phyloP scores from a whole-genome alignment of 1,140 invertebrate species.

The Neodiprion virginianus region DNA sequence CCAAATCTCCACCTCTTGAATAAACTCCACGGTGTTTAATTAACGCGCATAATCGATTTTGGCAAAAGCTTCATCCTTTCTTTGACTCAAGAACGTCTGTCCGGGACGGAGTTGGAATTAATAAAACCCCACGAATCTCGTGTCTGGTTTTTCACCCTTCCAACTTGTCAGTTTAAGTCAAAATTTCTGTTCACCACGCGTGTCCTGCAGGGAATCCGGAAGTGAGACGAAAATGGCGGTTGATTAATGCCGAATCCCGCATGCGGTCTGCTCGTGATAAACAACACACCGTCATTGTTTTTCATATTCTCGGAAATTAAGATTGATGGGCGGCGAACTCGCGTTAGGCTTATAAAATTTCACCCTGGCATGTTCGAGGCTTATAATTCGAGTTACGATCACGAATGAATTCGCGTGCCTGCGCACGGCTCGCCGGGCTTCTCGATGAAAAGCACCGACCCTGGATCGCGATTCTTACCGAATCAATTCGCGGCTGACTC shows the following conservation, averaged over 20 bases:
- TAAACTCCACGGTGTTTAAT: too few species aligned
- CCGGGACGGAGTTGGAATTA: too few species aligned
- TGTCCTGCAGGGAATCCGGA: too few species aligned
- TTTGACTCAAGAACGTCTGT: too few species aligned
- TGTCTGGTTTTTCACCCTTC: neutral
- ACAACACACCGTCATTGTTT: neutral
- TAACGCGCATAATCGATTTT: too few species aligned
- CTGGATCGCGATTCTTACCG: neutral
- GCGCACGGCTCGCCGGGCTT: neutral
- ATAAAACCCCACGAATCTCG: too few species aligned
- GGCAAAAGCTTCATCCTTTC: too few species aligned
- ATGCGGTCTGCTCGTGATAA: neutral
- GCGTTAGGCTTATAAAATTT: neutral
- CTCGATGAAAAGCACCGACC: neutral
- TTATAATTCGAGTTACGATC: neutral
- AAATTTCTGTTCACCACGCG: neutral
- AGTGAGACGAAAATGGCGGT: too few species aligned
- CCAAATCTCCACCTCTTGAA: too few species aligned
- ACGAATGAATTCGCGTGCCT: neutral
- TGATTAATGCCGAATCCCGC: neutral
- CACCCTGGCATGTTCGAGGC: neutral
- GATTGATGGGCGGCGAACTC: neutral
- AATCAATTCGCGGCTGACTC: conserved; percentile 1
- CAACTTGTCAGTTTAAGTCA: neutral
- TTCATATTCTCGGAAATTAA: neutral